Base-by-base conservation (phyloP, 2,797 vertebrate species). In the Pantherophis vulpinus region DNA sequence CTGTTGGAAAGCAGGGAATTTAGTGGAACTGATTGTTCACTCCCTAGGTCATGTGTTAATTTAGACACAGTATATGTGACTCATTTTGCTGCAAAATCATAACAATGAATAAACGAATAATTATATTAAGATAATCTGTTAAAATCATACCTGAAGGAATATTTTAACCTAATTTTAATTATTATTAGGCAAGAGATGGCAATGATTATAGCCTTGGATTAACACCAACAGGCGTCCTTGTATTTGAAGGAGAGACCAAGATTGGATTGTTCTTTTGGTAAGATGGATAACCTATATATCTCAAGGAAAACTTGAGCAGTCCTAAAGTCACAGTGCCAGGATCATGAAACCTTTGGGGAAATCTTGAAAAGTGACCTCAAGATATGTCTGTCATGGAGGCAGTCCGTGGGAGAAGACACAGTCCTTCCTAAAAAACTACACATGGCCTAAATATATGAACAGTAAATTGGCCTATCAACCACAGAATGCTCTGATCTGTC, bases 191-290 rank as follows among this genome's bases (percentile, higher is more conserved):
- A 93, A 98, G 99, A 96, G 99, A 99, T 4, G 99, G 99, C 92
- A 99, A 99, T 96, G 99, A 99, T 97, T 99, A 99, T 97, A 99
- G 99, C 96, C 97, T 99, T 95, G 99, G 99, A 95, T 97, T 99
- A 94, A 99, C 99, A 59, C 99, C 99, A 87, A 99, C 99, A 16
- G 99, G 99, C 96, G 99, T 99, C 94, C 98, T 99, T 95, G 99
- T 99, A 90, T 99, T 99, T 97, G 99, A 99, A 98, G 99, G 99
- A 95, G 97, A 99, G 93, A 99, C 99, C 61, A 99, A 99, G 97
- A 99, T 99, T 86, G 99, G 99, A 88, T 98, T 99, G 92, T 99
- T 99, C 97, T 99, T 99, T 97, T 99, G 99, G 99, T 99, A 97
- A 97, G 98, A 4, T 95, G 47, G 92, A 29, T 94, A 90, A 92